Conservation (phyloP, 1,140 invertebrate species). For the Drusus annulatus region DNA sequence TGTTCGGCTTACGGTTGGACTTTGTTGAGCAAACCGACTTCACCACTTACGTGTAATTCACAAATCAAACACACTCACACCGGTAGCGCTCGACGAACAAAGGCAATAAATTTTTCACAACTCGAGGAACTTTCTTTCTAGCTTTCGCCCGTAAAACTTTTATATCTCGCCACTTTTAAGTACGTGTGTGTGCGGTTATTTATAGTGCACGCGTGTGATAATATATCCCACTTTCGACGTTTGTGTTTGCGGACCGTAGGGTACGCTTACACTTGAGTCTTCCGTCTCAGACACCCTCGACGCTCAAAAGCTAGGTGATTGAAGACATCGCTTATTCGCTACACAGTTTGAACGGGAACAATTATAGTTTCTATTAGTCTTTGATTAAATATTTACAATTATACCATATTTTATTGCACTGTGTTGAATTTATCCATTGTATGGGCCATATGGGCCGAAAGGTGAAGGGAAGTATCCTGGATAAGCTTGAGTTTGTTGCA, state of each 20-base stretch:
- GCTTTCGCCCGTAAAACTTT: conserved; percentile 51
- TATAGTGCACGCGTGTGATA: conserved; percentile 57
- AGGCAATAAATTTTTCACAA: conserved; percentile 60
- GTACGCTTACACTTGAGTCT: neutral
- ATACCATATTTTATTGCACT: conserved; percentile 49
- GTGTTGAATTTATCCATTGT: conserved; percentile 75
- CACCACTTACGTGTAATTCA: conserved; percentile 58
- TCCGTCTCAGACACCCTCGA: neutral
- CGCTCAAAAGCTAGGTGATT: neutral
- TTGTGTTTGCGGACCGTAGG: conserved; percentile 31
- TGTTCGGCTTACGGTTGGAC: neutral
- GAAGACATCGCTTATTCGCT: neutral
- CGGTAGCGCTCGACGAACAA: conserved; percentile 49
- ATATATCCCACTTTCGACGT: conserved; percentile 50
- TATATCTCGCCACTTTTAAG: conserved; percentile 54
- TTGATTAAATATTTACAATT: conserved; percentile 45
- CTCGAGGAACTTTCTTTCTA: conserved; percentile 57
- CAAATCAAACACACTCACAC: conserved; percentile 58
- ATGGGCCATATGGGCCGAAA: conserved; percentile 78
- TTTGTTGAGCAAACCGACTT: conserved; percentile 8
- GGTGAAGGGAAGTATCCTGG: conserved; percentile 85
- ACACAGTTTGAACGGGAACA: too few relatives aligned
- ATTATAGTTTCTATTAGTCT: conserved; percentile 12
- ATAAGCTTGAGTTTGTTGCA: conserved; percentile 79
- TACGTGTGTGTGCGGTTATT: conserved; percentile 57